Conservation (phyloP, 2,797 vertebrate genomes). For the Lutra lutra region DNA sequence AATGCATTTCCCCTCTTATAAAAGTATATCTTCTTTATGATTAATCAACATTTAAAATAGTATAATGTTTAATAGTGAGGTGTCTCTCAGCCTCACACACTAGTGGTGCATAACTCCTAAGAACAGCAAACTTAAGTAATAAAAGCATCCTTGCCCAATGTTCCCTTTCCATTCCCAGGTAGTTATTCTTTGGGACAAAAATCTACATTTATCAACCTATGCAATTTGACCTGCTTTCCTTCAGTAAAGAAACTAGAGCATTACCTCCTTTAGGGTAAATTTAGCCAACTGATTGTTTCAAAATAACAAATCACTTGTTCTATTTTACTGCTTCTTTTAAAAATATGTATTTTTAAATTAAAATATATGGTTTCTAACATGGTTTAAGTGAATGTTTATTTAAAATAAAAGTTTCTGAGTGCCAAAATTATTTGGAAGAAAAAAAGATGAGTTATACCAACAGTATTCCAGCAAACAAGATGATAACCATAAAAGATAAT, state of each 20-base stretch:
- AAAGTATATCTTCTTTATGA: slow-evolving; percentile 77
- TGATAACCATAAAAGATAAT: not conserved
- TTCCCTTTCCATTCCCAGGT: not conserved
- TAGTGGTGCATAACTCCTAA: slow-evolving; percentile 33
- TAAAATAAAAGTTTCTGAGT: slow-evolving; percentile 10
- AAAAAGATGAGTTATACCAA: not conserved
- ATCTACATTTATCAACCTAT: not conserved
- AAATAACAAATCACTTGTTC: slow-evolving; percentile 6
- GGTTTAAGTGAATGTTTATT: not conserved
- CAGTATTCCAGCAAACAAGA: slow-evolving; percentile 23
- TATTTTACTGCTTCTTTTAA: not conserved
- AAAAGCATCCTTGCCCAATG: not conserved
- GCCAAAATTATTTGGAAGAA: slow-evolving; percentile 17
- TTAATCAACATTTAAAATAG: slow-evolving; percentile 79
- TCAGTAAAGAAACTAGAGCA: slow-evolving; percentile 5
- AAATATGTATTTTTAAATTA: not conserved
- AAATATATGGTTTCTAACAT: not conserved
- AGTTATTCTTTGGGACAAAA: not conserved
- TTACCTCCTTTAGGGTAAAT: not conserved
- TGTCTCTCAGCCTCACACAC: slow-evolving; percentile 43
- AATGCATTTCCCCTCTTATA: slow-evolving; percentile 80
- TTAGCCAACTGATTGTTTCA: slow-evolving; percentile 3
- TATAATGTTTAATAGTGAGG: not conserved
- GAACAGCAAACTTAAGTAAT: not conserved
- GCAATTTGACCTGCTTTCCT: slow-evolving; percentile 16